Evolutionary conservation across 2,888 invertebrate species (phyloP).

Genomic region (Choristoneura rosaceana): DNA sequence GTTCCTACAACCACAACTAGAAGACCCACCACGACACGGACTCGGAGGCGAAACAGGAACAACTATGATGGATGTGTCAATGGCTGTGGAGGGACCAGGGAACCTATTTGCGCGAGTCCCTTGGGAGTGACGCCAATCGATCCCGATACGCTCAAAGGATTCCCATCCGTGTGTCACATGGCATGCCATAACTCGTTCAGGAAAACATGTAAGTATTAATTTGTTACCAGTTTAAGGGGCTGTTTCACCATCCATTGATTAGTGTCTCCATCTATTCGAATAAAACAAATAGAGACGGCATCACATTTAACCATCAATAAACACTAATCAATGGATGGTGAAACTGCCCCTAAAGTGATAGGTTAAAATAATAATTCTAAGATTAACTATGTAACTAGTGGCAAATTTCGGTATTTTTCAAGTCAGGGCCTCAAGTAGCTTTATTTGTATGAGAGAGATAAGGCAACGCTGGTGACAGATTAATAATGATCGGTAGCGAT

Average conservation of each 20-base stretch:
- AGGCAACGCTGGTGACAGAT: neutral
- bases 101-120: slow-evolving; percentile 73
- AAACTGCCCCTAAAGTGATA: too few species aligned
- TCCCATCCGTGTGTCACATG: slow-evolving; percentile 79
- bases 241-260: too few species aligned
- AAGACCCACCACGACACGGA: slow-evolving; percentile 51
- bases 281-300: too few species aligned
- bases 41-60: slow-evolving; percentile 57
- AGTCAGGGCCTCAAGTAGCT: too few species aligned
- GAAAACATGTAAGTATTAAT: slow-evolving; percentile 66
- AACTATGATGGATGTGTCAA: slow-evolving; percentile 69
- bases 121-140: slow-evolving; percentile 62
- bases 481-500: neutral
- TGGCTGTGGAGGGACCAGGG: slow-evolving; percentile 66
- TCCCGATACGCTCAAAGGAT: slow-evolving; percentile 72
- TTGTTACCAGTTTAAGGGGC: neutral
- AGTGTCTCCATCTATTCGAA: too few species aligned
- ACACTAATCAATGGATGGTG: too few species aligned
- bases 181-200: slow-evolving; percentile 79
- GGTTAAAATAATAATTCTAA: too few species aligned
- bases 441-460: neutral
- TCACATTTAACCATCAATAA: too few species aligned
- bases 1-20: slow-evolving; percentile 50
- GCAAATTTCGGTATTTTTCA: too few species aligned
- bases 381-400: too few species aligned